phyloP scores from a whole-genome alignment of 2,113 vertebrate species.

The Tragulus kanchil region DNA sequence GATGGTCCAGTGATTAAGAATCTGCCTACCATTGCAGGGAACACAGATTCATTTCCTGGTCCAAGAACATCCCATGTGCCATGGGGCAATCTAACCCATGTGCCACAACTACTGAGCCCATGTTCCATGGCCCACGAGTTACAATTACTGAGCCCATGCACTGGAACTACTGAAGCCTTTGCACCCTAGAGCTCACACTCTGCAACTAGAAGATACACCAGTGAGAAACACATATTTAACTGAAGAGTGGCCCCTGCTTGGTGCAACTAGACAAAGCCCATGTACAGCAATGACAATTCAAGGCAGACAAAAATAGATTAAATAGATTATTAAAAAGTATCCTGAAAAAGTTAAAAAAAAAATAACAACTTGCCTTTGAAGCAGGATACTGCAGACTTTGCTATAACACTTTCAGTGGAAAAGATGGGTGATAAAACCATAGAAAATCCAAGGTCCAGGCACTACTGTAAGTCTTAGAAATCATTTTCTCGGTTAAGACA shows the following conservation, averaged over 20 bases:
- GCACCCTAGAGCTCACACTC: neutral
- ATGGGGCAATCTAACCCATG: neutral
- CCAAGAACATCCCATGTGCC: neutral
- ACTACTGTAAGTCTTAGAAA: neutral
- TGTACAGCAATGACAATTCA: fast-evolving
- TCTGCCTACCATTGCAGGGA: neutral
- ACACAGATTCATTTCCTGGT: neutral
- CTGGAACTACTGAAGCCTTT: neutral
- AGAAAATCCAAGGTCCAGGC: neutral
- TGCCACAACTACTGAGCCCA: neutral
- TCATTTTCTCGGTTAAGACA: neutral
- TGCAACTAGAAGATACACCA: neutral
- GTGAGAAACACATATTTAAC: neutral
- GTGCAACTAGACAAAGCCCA: neutral
- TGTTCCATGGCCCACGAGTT: neutral
- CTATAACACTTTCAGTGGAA: neutral
- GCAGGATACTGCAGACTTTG: neutral
- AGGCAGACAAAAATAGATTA: neutral
- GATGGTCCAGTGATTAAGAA: neutral
- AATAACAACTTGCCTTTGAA: neutral
- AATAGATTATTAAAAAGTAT: neutral
- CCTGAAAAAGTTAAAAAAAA: neutral
- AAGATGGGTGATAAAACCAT: neutral
- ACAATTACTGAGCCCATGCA: neutral
- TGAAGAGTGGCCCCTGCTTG: too few relatives aligned